A percentile compares a stretch with the other conserved stretches of the same genome.
Conservation (phyloP, 2,113 vertebrate species). For the Petrocephalus microphthalmus region DNA sequence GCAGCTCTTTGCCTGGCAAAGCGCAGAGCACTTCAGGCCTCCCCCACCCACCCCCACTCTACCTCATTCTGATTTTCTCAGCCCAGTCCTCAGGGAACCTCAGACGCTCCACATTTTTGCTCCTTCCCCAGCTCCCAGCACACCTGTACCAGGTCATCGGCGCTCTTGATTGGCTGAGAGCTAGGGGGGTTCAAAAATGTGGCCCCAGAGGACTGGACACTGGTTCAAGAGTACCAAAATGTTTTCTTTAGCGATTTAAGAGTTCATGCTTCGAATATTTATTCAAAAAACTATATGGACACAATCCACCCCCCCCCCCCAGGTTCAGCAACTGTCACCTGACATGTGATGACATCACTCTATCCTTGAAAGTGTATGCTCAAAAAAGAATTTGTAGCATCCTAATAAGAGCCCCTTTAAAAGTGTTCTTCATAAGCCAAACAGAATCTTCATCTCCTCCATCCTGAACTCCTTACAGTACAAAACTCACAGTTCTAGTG, state of each 20-base stretch:
- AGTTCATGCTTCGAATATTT: not conserved
- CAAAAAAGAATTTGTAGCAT: not conserved
- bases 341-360: not conserved
- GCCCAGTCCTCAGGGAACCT: not conserved
- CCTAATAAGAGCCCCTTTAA: not conserved
- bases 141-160: not conserved
- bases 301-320: not conserved
- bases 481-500: not conserved
- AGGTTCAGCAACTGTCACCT: not conserved
- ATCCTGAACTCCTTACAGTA: not conserved
- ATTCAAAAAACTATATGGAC: not conserved
- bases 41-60: not conserved
- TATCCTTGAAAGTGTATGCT: too few relatives aligned
- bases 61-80: not conserved
- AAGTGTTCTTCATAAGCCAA: not conserved
- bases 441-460: not conserved
- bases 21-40: not conserved
- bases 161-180: not conserved
- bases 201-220: not conserved
- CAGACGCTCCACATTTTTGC: not conserved
- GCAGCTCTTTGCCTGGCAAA: not conserved
- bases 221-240: not conserved
- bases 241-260: not conserved
- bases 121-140: not conserved
- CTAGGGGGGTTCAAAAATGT: not conserved